These are phyloP conservation scores for Apus apus DNA, from an alignment of 2,113 vertebrate species.

Conservation along the genomic window DNA sequence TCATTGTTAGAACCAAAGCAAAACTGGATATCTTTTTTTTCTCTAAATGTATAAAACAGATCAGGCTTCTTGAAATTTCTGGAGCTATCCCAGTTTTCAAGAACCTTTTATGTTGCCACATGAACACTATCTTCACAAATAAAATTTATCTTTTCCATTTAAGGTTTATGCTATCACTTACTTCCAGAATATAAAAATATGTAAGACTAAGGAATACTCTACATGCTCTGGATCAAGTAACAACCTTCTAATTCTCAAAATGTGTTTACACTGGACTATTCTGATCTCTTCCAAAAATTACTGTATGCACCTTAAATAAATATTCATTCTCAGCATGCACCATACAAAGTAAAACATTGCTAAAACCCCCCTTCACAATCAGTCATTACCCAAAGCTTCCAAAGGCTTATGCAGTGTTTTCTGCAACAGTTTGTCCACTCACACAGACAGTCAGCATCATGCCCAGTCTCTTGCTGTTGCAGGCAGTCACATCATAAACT, in stretches of 20 bases:
- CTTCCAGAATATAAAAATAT: background rate
- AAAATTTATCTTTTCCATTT: background rate
- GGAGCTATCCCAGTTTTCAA: background rate
- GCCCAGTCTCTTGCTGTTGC: background rate
- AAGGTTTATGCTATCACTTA: background rate
- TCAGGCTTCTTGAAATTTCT: background rate
- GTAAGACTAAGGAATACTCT: background rate
- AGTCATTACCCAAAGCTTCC: background rate
- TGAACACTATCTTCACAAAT: background rate
- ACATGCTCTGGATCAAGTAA: background rate
- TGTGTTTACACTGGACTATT: background rate
- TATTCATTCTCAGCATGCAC: background rate
- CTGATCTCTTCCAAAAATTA: background rate
- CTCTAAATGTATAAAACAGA: background rate
- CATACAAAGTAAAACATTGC: background rate
- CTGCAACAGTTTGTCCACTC: background rate
- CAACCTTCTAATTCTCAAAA: background rate
- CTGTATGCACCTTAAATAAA: background rate
- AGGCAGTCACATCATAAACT: constrained; percentile 32
- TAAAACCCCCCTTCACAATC: too few relatives aligned
- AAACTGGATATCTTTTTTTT: background rate
- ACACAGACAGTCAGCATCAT: background rate
- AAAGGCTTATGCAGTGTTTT: background rate
- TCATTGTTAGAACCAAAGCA: background rate
- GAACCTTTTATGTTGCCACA: background rate